Percentiles rank a stretch among this genome's conserved stretches.
Conservation (phyloP, 2,797 vertebrate species). For the Mormyrus hasselquistii region DNA sequence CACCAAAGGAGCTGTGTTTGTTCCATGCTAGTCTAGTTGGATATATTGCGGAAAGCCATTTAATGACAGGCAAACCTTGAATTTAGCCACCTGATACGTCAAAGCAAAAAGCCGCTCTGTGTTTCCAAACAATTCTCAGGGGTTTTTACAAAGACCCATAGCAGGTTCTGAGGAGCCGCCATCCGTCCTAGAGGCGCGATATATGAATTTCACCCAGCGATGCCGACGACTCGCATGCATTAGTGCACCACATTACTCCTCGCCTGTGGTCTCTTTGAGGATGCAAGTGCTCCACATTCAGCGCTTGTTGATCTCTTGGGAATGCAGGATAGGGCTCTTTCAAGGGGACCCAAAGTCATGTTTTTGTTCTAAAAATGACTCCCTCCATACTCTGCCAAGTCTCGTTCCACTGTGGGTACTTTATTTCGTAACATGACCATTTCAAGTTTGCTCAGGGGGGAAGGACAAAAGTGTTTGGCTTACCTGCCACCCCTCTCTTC, state of each 20-base stretch:
- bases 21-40: not conserved
- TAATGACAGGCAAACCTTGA: not conserved
- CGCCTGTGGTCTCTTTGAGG: not conserved
- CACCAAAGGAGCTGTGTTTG: not conserved
- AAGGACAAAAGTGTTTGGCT: not conserved
- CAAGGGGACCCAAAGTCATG: not conserved
- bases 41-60: not conserved
- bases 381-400: not conserved
- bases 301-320: not conserved
- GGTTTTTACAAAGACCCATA: not conserved
- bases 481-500: constrained; percentile 2
- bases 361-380: not conserved
- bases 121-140: not conserved
- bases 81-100: not conserved
- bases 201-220: not conserved
- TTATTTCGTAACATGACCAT: not conserved
- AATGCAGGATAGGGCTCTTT: not conserved
- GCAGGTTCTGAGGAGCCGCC: not conserved
- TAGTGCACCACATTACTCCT: not conserved
- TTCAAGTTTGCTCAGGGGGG: not conserved
- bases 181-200: not conserved
- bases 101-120: not conserved
- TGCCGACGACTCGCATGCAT: not conserved
- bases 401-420: not conserved
- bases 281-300: not conserved